phyloP scores from a whole-genome alignment of 2,113 vertebrate genomes.

The Amblyornis subalaris region DNA sequence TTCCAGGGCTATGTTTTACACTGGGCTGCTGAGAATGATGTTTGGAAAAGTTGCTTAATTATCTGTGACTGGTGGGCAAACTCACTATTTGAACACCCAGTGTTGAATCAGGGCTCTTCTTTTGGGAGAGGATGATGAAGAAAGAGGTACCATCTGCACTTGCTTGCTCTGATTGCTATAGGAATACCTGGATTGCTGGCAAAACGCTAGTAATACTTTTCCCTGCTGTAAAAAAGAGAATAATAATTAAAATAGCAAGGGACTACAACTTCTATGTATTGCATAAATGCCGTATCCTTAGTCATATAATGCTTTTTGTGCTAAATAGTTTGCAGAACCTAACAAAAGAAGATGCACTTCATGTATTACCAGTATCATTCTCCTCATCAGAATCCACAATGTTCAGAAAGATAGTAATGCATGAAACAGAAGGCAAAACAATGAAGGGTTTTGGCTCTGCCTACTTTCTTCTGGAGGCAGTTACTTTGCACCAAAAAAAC shows the following conservation, averaged over 20 bases:
- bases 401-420: neutral
- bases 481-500: neutral
- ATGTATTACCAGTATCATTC: neutral
- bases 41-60: neutral
- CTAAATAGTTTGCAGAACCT: neutral
- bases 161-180: neutral
- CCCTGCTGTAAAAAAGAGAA: neutral
- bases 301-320: neutral
- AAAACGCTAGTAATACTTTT: neutral
- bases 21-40: neutral
- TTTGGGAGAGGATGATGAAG: neutral
- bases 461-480: neutral
- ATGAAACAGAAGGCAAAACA: neutral
- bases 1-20: neutral
- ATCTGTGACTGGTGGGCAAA: neutral
- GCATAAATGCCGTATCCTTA: neutral
- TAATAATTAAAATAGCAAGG: neutral
- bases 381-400: neutral
- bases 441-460: neutral
- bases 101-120: neutral
- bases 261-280: neutral
- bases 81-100: accelerated
- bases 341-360: neutral
- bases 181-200: neutral
- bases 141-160: neutral